phyloP scores from a whole-genome alignment of 2,113 vertebrate species.

The Centropristis striata region DNA sequence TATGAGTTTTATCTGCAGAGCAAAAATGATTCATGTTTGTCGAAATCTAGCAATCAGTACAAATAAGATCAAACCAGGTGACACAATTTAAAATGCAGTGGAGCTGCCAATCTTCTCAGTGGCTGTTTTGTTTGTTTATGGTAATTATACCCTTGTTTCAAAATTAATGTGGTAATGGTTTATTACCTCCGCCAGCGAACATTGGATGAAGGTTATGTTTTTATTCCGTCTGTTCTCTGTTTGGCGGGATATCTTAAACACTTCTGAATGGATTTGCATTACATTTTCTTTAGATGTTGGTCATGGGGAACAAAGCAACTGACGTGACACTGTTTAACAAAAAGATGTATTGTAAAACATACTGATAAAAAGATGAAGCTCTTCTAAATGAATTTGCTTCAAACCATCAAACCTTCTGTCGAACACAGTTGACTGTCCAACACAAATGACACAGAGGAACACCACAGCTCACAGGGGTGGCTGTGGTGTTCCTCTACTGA shows the following conservation, averaged over 20 bases:
- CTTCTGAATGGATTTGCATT: conserved; percentile 40
- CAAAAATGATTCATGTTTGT: neutral
- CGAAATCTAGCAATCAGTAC: conserved; percentile 14
- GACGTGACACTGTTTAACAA: conserved; percentile 5
- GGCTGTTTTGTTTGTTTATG: conserved; percentile 56
- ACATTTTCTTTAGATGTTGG: neutral
- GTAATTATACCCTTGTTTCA: conserved; percentile 55
- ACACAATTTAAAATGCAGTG: conserved; percentile 20
- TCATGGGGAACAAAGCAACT: neutral
- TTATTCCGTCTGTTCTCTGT: conserved; percentile 21
- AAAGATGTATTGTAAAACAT: neutral
- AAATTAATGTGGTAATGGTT: conserved; percentile 55
- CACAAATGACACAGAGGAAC: neutral
- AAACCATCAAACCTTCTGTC: neutral
- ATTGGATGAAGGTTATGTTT: conserved; percentile 28
- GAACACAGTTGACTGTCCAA: neutral
- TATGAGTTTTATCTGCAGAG: neutral
- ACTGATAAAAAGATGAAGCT: neutral
- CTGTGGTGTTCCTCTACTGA: no score
- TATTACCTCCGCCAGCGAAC: conserved; percentile 49
- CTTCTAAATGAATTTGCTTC: neutral
- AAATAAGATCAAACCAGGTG: conserved; percentile 29
- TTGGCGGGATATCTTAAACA: conserved; percentile 16
- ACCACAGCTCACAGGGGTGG: no score
- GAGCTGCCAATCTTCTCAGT: conserved; percentile 37